Evolutionary conservation across 1,140 invertebrate genomes (phyloP).

Genomic region (Diorhabda sublineata): DNA sequence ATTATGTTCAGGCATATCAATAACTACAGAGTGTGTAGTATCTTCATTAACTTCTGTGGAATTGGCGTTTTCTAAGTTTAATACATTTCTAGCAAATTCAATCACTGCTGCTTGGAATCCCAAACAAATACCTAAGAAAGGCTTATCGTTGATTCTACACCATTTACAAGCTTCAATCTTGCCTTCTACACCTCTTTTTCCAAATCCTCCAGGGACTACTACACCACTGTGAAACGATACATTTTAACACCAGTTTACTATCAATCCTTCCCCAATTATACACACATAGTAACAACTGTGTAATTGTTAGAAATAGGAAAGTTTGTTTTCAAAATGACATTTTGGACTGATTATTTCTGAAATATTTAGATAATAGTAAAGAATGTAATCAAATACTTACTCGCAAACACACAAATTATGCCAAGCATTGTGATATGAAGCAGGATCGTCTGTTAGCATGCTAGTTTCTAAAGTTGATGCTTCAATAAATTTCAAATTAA

Average conservation of each 20-base stretch:
- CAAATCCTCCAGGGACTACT: constrained; percentile 89
- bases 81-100: constrained; percentile 90
- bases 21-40: constrained; percentile 76
- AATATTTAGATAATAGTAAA: neutral
- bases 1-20: constrained; percentile 99
- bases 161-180: constrained; percentile 92
- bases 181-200: constrained; percentile 90
- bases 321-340: too few relatives aligned
- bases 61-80: constrained; percentile 75
- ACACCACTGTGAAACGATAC: constrained; percentile 67
- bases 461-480: constrained; percentile 81
- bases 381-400: constrained; percentile 53
- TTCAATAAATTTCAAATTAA: constrained; percentile 88
- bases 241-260: too few relatives aligned
- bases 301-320: too few relatives aligned
- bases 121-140: constrained; percentile 93
- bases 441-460: constrained; percentile 68
- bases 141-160: constrained; percentile 85
- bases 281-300: too few relatives aligned
- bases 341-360: too few relatives aligned
- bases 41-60: constrained; percentile 70
- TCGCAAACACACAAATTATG: constrained; percentile 82
- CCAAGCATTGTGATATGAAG: constrained; percentile 92
- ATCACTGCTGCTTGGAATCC: constrained; percentile 96
- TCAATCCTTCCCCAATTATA: too few relatives aligned